phyloP scores from a whole-genome alignment of 2,888 invertebrate genomes.

The Cephus sareptanus region DNA sequence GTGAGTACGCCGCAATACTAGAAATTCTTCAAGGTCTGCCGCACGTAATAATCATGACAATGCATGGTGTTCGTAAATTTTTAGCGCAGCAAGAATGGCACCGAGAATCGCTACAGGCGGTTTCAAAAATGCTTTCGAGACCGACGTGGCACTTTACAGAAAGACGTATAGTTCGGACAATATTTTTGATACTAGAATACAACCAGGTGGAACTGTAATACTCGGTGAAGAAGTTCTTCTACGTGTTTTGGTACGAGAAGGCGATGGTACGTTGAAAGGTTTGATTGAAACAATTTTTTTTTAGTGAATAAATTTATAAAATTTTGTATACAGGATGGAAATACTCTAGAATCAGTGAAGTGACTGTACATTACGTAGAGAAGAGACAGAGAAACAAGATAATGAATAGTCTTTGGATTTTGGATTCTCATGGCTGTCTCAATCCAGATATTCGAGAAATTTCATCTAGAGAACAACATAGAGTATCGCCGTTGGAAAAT shows the following conservation, averaged over 20 bases:
- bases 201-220: constrained; percentile 68
- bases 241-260: constrained; percentile 68
- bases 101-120: constrained; percentile 69
- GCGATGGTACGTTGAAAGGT: constrained; percentile 67
- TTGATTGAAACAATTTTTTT: background rate
- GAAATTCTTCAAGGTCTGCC: background rate
- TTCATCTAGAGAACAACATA: constrained; percentile 53
- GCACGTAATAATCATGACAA: background rate
- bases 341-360: constrained; percentile 69
- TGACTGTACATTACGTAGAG: constrained; percentile 58
- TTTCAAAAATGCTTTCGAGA: constrained; percentile 68
- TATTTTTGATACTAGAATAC: constrained; percentile 67
- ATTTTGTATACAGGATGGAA: constrained; percentile 65
- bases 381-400: constrained; percentile 39
- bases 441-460: constrained; percentile 49
- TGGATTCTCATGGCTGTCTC: constrained; percentile 49
- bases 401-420: constrained; percentile 51
- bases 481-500: constrained; percentile 44
- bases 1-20: constrained; percentile 31
- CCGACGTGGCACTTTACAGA: constrained; percentile 68
- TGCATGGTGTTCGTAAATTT: constrained; percentile 8
- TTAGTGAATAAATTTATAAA: background rate
- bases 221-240: constrained; percentile 71
- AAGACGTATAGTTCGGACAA: constrained; percentile 65
- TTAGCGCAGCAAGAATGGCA: constrained; percentile 50